Evolutionary conservation across 2,797 vertebrate species (phyloP).

Genomic region (Artibeus lituratus): DNA sequence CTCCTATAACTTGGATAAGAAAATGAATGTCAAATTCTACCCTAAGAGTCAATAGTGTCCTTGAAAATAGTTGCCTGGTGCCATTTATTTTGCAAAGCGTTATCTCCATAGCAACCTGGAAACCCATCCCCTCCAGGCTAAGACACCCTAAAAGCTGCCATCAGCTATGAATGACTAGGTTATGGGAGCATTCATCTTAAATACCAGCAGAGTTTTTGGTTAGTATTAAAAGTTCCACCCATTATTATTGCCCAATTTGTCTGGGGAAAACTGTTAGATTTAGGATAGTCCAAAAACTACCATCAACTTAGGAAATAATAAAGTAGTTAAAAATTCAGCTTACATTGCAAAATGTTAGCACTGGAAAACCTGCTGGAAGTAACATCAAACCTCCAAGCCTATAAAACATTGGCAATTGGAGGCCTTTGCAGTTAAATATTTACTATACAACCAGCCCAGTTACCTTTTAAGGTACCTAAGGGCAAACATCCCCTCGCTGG

Average conservation of each 20-base stretch:
- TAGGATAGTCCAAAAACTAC: not conserved
- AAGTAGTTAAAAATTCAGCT: conserved; percentile 16
- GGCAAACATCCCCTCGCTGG: not conserved
- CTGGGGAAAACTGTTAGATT: not conserved
- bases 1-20: not conserved
- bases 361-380: not conserved
- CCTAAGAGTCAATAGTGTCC: not conserved
- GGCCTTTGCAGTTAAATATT: not conserved
- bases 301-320: not conserved
- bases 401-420: not conserved
- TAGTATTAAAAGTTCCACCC: not conserved
- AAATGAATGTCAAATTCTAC: not conserved
- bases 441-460: not conserved
- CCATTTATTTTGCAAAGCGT: not conserved
- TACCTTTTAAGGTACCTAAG: not conserved
- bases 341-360: not conserved
- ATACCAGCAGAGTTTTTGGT: not conserved
- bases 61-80: not conserved
- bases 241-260: not conserved
- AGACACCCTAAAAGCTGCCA: not conserved
- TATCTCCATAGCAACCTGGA: not conserved
- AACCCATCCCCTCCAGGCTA: not conserved
- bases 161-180: not conserved
- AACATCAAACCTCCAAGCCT: not conserved
- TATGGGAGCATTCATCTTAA: not conserved